Percentiles rank a stretch among this genome's conserved stretches.
phyloP scores from a whole-genome alignment of 2,797 vertebrate species.

The Thunnus albacares region DNA sequence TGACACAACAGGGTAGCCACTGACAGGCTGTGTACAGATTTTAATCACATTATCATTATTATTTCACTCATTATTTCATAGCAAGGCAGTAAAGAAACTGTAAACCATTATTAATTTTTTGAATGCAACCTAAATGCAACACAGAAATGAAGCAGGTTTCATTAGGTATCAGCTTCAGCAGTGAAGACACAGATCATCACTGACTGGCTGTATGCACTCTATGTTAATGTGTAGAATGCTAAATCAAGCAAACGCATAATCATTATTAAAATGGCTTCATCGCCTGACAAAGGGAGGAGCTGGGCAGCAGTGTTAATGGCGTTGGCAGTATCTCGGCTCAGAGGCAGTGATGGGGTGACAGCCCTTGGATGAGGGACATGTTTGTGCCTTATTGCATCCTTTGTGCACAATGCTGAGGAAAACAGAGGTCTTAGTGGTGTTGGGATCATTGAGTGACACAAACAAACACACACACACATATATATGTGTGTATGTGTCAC shows the following conservation, averaged over 20 bases:
- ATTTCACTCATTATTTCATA: slow-evolving; percentile 47
- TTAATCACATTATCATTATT: slow-evolving; percentile 20
- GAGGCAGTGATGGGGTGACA: slow-evolving; percentile 32
- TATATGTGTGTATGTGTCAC: too few relatives aligned
- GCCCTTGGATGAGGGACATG: slow-evolving; percentile 22
- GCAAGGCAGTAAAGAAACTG: slow-evolving; percentile 17
- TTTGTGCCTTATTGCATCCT: slow-evolving; percentile 31
- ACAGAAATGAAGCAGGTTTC: slow-evolving; percentile 26
- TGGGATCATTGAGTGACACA: slow-evolving; percentile 2
- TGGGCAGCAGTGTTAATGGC: slow-evolving; percentile 22
- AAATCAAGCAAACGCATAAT: slow-evolving; percentile 40
- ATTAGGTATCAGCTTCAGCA: neutral
- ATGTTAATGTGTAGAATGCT: slow-evolving; percentile 15
- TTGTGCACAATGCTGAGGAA: slow-evolving; percentile 1
- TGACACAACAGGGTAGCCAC: slow-evolving; percentile 50
- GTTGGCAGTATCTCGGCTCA: slow-evolving; percentile 22
- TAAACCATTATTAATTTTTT: slow-evolving; percentile 23
- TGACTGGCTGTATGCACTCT: slow-evolving; percentile 26
- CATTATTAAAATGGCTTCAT: slow-evolving; percentile 38
- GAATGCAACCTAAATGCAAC: slow-evolving; percentile 8
- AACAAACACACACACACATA: too few relatives aligned
- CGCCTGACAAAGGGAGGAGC: slow-evolving; percentile 21
- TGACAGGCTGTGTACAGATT: slow-evolving; percentile 32
- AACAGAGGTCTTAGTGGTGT: neutral
- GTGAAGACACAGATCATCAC: slow-evolving; percentile 14